A percentile compares a stretch with the other conserved stretches of the same genome.
phyloP scores from a whole-genome alignment of 2,888 invertebrate species.

The Hydroisotoma schaefferi region DNA sequence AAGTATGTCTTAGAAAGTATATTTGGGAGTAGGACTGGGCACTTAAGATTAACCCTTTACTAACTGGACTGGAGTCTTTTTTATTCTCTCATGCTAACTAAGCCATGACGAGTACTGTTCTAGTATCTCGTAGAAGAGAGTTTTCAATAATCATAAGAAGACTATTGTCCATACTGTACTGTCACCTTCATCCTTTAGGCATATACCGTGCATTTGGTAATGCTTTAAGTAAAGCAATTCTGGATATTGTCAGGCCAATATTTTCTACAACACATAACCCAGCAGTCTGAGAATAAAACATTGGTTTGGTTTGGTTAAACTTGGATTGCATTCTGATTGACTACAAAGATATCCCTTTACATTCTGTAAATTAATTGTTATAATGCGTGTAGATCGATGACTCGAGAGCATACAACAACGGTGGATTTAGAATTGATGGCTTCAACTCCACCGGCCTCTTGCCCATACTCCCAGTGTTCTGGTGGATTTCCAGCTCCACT shows the following conservation, averaged over 20 bases:
- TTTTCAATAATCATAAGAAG: too few species aligned
- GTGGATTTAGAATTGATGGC: constrained; percentile 40
- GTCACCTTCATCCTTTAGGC: too few species aligned
- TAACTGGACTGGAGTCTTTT: not conserved
- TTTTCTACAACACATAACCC: too few species aligned
- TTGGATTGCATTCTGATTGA: not conserved
- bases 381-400: constrained; percentile 35
- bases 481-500: constrained; percentile 7
- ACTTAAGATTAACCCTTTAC: constrained; percentile 1
- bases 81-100: not conserved
- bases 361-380: constrained; percentile 2
- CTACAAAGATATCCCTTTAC: not conserved
- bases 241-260: too few species aligned
- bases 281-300: too few species aligned
- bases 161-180: too few species aligned
- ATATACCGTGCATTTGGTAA: too few species aligned
- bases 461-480: constrained; percentile 7
- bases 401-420: constrained; percentile 40
- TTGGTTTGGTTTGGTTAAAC: not conserved
- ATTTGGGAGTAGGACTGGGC: not conserved
- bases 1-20: too few species aligned
- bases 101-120: too few species aligned
- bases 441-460: constrained; percentile 26
- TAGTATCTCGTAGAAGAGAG: too few species aligned
- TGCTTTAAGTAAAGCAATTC: too few species aligned